These are phyloP conservation scores for Diplodus sargus DNA, from an alignment of 2,797 vertebrate genomes.

Conservation along the genomic window DNA sequence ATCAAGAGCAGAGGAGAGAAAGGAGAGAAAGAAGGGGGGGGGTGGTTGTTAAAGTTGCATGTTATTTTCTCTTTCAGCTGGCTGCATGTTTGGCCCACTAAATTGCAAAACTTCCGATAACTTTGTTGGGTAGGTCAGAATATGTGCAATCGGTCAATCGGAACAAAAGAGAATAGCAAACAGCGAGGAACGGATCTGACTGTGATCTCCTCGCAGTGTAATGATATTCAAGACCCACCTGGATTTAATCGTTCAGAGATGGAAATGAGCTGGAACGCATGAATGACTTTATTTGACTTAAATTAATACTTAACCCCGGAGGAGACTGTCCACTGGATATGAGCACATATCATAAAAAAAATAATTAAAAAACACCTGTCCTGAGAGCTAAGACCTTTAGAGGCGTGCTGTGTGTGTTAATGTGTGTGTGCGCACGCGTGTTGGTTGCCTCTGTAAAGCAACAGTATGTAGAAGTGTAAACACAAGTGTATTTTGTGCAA, in stretches of 20 bases:
- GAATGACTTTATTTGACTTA: slow-evolving; percentile 6
- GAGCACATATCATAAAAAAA: not conserved
- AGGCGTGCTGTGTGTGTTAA: not conserved
- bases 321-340: not conserved
- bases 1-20: not conserved
- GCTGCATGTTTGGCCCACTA: not conserved
- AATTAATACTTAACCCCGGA: not conserved
- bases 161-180: not conserved
- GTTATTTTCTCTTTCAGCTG: slow-evolving; percentile 2
- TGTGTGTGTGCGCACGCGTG: not conserved
- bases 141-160: not conserved
- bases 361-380: not conserved
- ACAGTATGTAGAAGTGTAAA: too few species aligned
- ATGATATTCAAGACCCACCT: not conserved
- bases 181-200: not conserved
- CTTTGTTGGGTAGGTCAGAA: not conserved
- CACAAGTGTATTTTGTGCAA: not conserved
- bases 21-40: not conserved
- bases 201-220: not conserved
- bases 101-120: not conserved
- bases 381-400: not conserved
- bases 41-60: not conserved
- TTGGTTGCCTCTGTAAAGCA: not conserved
- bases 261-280: slow-evolving; percentile 1
- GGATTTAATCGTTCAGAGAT: not conserved